These are phyloP conservation scores for Patiria miniata DNA, from an alignment of 35 echinoderm and acorn worm species.

Conservation along the genomic window DNA sequence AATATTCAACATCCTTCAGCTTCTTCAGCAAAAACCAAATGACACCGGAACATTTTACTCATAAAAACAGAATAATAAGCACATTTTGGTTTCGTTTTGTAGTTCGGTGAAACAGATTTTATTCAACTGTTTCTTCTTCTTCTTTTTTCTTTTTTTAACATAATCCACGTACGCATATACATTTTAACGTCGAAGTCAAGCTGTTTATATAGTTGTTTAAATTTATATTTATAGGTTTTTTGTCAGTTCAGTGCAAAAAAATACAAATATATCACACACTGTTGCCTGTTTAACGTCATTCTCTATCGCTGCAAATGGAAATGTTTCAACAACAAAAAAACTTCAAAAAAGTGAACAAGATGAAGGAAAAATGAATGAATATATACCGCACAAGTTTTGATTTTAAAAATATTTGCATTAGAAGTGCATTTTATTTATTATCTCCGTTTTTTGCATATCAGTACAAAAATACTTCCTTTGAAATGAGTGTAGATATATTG, in stretches of 20 bases:
- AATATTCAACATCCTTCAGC: no score
- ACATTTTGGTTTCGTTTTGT: no score
- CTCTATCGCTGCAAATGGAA: background rate
- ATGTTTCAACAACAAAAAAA: background rate
- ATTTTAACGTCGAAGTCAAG: no score
- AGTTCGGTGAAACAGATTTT: no score
- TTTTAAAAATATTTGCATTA: conserved; percentile 21
- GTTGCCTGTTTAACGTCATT: background rate
- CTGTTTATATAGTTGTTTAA: background rate
- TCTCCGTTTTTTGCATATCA: conserved; percentile 12
- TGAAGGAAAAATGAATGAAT: background rate
- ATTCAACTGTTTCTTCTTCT: no score
- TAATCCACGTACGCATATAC: no score
- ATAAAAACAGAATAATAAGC: no score
- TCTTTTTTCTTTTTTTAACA: no score
- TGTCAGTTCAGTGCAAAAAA: conserved; percentile 28
- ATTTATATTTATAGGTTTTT: background rate
- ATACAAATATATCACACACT: conserved; percentile 3
- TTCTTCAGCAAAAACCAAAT: no score
- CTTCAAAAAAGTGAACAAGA: background rate
- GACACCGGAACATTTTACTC: no score
- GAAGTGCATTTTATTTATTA: conserved; percentile 30
- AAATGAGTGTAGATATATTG: background rate
- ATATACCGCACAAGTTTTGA: conserved; percentile 8
- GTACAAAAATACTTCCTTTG: conserved; percentile 19